phyloP scores from a whole-genome alignment of 2,797 vertebrate species.

The Enteromius paludinosus region DNA sequence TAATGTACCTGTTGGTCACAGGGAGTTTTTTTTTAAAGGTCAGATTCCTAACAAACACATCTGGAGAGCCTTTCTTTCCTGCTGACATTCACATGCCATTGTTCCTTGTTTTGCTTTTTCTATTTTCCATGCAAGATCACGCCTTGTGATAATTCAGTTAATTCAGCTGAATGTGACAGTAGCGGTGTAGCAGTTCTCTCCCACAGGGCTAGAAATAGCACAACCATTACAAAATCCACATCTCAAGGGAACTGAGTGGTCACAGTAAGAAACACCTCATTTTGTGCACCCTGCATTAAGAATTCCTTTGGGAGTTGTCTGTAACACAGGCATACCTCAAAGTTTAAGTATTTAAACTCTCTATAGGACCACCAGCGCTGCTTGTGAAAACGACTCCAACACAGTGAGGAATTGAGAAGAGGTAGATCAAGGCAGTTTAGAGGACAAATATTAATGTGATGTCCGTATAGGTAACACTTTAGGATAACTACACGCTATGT shows the following conservation, averaged over 20 bases:
- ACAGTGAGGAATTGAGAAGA: slow-evolving; percentile 17
- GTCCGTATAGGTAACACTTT: neutral
- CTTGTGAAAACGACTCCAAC: slow-evolving; percentile 2
- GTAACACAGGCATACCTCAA: slow-evolving; percentile 32
- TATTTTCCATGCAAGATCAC: slow-evolving; percentile 23
- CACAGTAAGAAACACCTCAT: slow-evolving; percentile 46
- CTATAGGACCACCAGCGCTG: slow-evolving; percentile 7
- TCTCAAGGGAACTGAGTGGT: slow-evolving; percentile 40
- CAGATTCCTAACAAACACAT: slow-evolving; percentile 35
- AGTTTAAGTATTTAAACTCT: slow-evolving; percentile 31
- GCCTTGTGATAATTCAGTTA: slow-evolving; percentile 26
- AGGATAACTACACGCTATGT: no score
- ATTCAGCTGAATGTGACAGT: slow-evolving; percentile 48
- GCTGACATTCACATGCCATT: slow-evolving; percentile 35
- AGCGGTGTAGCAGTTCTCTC: slow-evolving; percentile 37
- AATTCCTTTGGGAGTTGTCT: slow-evolving; percentile 37
- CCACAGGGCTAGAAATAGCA: slow-evolving; percentile 46
- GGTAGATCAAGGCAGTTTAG: neutral
- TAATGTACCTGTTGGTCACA: slow-evolving; percentile 75
- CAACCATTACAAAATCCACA: slow-evolving; percentile 44
- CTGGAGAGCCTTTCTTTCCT: slow-evolving; percentile 8
- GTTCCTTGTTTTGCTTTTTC: slow-evolving; percentile 12
- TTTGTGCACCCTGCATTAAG: slow-evolving; percentile 40
- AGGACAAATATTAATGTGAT: slow-evolving; percentile 10
- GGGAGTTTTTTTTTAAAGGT: slow-evolving; percentile 67